Evolutionary conservation across 2,888 invertebrate genomes (phyloP).

Genomic region (Micoletzkya japonica): DNA sequence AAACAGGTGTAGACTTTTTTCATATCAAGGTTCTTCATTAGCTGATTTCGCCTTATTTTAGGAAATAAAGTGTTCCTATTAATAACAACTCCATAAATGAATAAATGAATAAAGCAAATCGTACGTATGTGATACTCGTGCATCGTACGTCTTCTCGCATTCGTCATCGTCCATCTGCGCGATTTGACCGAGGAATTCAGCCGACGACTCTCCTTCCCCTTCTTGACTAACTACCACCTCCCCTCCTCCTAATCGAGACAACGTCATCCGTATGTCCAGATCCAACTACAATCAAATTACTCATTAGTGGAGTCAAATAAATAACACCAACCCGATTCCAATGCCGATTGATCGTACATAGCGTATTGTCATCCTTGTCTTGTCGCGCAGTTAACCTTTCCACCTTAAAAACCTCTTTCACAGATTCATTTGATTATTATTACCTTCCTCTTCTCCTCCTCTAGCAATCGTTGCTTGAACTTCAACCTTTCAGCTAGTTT

Average conservation of each 20-base stretch:
- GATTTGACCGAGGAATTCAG: constrained; percentile 33
- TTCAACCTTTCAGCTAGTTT: constrained; percentile 84
- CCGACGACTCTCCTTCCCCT: constrained; percentile 4
- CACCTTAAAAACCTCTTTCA: background rate
- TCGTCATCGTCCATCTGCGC: constrained; percentile 35
- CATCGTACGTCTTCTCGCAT: constrained; percentile 32
- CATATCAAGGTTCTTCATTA: too few species aligned
- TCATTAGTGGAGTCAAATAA: background rate
- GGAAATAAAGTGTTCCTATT: too few species aligned
- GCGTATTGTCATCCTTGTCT: constrained; percentile 93
- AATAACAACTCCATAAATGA: background rate
- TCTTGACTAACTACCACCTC: background rate
- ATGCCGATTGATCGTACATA: constrained; percentile 92
- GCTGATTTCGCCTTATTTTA: too few species aligned
- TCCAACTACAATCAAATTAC: constrained; percentile 17
- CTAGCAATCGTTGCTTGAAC: constrained; percentile 74
- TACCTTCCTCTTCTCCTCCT: constrained; percentile 13
- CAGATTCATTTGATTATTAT: background rate
- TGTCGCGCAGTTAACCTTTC: constrained; percentile 74
- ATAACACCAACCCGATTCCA: constrained; percentile 76
- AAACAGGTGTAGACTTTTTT: too few species aligned
- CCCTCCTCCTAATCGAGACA: background rate
- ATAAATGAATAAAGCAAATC: background rate
- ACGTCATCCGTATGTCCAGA: constrained; percentile 11
- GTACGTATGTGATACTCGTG: constrained; percentile 34